A percentile compares a stretch with the other conserved stretches of the same genome.
Evolutionary conservation across 2,888 invertebrate species (phyloP).

Genomic region (Amorpha juglandis): DNA sequence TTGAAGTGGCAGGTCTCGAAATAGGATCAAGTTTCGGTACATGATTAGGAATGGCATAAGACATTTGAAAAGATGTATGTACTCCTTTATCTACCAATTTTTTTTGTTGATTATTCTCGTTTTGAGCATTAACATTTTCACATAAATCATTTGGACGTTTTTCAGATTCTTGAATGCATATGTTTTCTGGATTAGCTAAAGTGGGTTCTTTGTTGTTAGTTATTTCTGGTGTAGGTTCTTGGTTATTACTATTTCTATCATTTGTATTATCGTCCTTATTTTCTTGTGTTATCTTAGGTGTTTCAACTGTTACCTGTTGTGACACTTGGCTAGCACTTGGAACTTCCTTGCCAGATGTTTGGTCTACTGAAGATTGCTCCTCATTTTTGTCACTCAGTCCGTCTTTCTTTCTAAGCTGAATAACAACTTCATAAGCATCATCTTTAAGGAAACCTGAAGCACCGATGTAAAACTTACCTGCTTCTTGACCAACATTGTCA

Average conservation of each 20-base stretch:
- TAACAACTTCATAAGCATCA: slow-evolving; percentile 74
- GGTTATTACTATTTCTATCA: not conserved
- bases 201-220: not conserved
- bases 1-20: slow-evolving; percentile 60
- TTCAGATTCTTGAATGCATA: not conserved
- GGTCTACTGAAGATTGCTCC: slow-evolving; percentile 32
- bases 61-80: slow-evolving; percentile 47
- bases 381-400: slow-evolving; percentile 37
- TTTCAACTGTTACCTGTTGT: not conserved
- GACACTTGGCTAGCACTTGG: not conserved
- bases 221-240: not conserved
- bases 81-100: slow-evolving; percentile 51
- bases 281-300: not conserved
- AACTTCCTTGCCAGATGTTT: slow-evolving; percentile 29
- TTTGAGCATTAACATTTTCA: slow-evolving; percentile 4
- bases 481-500: slow-evolving; percentile 59
- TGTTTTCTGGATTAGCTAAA: not conserved
- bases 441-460: slow-evolving; percentile 68
- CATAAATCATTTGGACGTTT: not conserved
- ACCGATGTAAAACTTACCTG: slow-evolving; percentile 73
- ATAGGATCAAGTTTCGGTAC: slow-evolving; percentile 44
- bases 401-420: slow-evolving; percentile 73
- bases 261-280: not conserved
- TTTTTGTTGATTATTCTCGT: slow-evolving; percentile 32
- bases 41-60: slow-evolving; percentile 43